Evolutionary conservation across 2,797 vertebrate species (phyloP).

Genomic region (Ctenopoma multispine): DNA sequence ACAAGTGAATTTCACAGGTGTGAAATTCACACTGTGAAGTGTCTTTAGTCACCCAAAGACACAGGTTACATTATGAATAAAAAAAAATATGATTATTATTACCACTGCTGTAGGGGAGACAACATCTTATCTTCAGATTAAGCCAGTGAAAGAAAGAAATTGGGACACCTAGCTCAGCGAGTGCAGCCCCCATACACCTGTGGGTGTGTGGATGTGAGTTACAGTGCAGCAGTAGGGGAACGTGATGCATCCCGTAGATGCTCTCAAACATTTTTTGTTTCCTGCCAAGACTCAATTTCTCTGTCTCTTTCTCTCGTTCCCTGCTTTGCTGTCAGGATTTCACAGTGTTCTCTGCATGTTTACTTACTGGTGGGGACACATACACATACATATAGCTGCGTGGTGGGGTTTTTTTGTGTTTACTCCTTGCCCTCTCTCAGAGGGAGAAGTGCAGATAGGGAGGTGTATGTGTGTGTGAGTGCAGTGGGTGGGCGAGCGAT

Average conservation of each 20-base stretch:
- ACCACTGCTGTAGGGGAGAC: too few relatives aligned
- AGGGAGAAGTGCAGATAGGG: constrained; percentile 40
- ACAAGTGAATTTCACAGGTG: too few relatives aligned
- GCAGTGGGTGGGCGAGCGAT: constrained; percentile 56
- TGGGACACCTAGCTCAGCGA: background rate
- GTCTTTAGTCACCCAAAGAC: too few relatives aligned
- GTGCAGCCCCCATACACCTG: background rate
- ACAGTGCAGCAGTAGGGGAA: constrained; percentile 14
- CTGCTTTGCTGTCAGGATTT: constrained; percentile 57
- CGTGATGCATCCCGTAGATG: constrained; percentile 23
- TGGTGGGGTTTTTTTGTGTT: constrained; percentile 31
- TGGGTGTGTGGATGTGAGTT: background rate
- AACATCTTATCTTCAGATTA: too few relatives aligned
- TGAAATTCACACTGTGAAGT: too few relatives aligned
- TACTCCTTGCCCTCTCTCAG: constrained; percentile 33
- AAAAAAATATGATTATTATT: too few relatives aligned
- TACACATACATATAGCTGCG: constrained; percentile 10
- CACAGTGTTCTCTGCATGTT: constrained; percentile 44
- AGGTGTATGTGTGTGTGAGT: background rate
- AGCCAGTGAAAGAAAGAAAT: background rate
- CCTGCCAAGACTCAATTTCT: constrained; percentile 38
- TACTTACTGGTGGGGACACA: constrained; percentile 20
- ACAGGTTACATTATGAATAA: too few relatives aligned
- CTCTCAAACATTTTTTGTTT: constrained; percentile 30
- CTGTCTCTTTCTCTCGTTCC: constrained; percentile 21